phyloP scores from a whole-genome alignment of 2,113 vertebrate species.

The Mus pahari region DNA sequence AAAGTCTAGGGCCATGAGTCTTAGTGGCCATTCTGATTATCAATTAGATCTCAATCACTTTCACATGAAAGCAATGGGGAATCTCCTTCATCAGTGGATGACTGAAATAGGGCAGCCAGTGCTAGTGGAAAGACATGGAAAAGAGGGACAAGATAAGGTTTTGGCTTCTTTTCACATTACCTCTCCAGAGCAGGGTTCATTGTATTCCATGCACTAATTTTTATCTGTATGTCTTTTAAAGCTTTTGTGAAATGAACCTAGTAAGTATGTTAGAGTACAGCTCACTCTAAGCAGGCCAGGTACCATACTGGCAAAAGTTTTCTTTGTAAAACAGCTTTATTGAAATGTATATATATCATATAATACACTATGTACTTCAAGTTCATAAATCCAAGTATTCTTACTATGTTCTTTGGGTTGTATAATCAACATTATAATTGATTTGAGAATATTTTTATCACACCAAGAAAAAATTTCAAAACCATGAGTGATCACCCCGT shows the following conservation, averaged over 20 bases:
- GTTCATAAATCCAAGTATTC: not conserved
- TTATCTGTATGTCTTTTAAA: not conserved
- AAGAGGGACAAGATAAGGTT: not conserved
- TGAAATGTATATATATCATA: not conserved
- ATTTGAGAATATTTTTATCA: not conserved
- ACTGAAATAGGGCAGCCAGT: not conserved
- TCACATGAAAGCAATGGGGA: not conserved
- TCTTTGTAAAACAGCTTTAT: not conserved
- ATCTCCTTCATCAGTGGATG: not conserved
- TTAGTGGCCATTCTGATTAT: not conserved
- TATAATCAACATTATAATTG: not conserved
- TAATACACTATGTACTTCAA: not conserved
- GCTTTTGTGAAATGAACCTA: not conserved
- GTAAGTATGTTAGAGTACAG: not conserved
- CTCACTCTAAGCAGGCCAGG: not conserved
- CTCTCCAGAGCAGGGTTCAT: not conserved
- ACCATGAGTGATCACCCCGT: accelerated
- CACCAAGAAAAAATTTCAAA: not conserved
- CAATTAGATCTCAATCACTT: not conserved
- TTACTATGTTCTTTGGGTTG: not conserved
- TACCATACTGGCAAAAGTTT: not conserved
- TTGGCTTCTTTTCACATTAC: not conserved
- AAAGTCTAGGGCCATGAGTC: not conserved
- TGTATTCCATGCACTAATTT: not conserved
- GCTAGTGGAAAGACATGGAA: not conserved